Evolutionary conservation across 2,113 vertebrate genomes (phyloP), one percentile per base, ranked within the genome.

Genomic region (Theristicus caerulescens): DNA sequence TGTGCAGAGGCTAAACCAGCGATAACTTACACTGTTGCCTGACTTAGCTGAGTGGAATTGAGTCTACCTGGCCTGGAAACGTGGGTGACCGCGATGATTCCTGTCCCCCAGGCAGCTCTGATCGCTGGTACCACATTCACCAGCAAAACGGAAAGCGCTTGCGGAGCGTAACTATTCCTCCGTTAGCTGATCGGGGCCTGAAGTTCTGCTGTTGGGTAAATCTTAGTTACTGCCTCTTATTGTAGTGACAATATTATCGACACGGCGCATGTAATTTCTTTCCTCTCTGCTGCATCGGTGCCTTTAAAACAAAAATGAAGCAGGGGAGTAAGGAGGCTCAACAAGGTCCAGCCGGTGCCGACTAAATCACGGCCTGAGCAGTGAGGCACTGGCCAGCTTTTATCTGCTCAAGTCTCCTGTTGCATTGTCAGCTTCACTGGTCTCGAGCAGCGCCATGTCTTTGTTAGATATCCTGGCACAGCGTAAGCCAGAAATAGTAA

Each of bases 401-500:
- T 61, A 17, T 25, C 34, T 71, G 64, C 20, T 40, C 8, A 0
- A 32, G 44, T n/a, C 87, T 86, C 72, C 86, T 47, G 55, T 27
- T 81, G 93, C 78, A 17, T 19, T 54, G 40, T 61, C 88, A 85
- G 82, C 81, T 94, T 85, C 70, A 38, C 49, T 76, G 78, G 38
- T 59, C 72, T 86, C 42, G 84, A 88, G 93, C 36, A n/a, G 46
- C 47, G 84, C 87, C 52, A 18, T 16, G 17, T n/a, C 92, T 95
- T 82, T 79, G 74, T 94, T 79, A 80, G 91, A 73, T 88, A 91
- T 40, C 90, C 55, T 74, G 67, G 52, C 94, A 91, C 3, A 79
- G 67, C 82, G 61, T 26, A 86, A 91, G 70, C 57, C 58, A 85
- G 49, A 49, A 91, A 51, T 3, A 65, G 38, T 97, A 90, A 97